These are phyloP conservation scores for Alethe castanea DNA, from an alignment of 2,113 vertebrate species.

Conservation along the genomic window DNA sequence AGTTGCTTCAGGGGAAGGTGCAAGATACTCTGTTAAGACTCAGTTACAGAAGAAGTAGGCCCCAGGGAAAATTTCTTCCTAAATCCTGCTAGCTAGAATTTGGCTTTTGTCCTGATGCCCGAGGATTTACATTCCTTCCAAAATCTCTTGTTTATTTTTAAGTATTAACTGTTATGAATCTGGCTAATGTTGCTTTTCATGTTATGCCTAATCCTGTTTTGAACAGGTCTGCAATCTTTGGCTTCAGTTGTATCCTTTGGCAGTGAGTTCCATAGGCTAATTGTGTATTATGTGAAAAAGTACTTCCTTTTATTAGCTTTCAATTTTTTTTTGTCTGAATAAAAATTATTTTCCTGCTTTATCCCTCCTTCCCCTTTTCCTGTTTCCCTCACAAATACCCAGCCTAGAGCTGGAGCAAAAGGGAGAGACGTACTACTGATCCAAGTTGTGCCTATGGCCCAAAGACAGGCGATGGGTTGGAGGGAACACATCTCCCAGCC, in stretches of 20 bases:
- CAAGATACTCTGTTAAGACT: not conserved
- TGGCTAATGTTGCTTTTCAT: not conserved
- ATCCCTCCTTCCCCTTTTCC: not conserved
- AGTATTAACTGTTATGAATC: constrained; percentile 25
- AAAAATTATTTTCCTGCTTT: constrained; percentile 12
- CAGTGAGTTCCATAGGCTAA: not conserved
- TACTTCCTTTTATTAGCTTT: constrained; percentile 26
- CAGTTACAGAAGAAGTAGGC: not conserved
- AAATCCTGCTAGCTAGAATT: not conserved
- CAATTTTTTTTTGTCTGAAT: constrained; percentile 6
- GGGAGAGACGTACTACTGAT: not conserved
- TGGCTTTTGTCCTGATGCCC: constrained; percentile 6
- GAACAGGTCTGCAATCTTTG: constrained; percentile 17
- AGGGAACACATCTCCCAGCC: not conserved
- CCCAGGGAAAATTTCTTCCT: not conserved
- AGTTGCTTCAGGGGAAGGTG: constrained; percentile 8
- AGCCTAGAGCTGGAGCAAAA: not conserved
- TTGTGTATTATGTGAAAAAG: not conserved
- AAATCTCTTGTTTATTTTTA: constrained; percentile 25
- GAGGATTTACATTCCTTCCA: not conserved
- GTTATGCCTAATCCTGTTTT: constrained; percentile 22
- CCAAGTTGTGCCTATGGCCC: not conserved
- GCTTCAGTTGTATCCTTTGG: constrained; percentile 12
- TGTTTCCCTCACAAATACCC: not conserved
- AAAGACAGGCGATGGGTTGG: not conserved